Percentiles rank a stretch among this genome's conserved stretches.
phyloP scores from a whole-genome alignment of 2,797 vertebrate genomes.

The Poliocrania exsul region DNA sequence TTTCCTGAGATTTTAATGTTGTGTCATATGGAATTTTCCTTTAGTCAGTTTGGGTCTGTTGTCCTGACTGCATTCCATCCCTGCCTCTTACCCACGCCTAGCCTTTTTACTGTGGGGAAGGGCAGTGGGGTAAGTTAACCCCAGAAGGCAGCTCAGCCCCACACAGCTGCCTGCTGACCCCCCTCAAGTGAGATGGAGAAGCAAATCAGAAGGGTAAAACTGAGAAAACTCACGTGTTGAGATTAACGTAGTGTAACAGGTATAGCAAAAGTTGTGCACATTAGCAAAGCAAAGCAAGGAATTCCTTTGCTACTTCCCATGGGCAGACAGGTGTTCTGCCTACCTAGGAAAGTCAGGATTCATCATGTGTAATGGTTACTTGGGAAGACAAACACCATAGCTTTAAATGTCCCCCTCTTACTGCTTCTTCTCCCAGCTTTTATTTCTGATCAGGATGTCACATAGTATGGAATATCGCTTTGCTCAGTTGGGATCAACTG shows the following conservation, averaged over 20 bases:
- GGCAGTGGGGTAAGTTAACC: not conserved
- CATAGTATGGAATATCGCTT: fast-evolving
- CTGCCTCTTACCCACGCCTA: not conserved
- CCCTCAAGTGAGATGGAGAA: not conserved
- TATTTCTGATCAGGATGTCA: not conserved
- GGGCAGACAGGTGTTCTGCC: not conserved
- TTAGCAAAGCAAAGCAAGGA: not conserved
- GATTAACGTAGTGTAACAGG: not conserved
- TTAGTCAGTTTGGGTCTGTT: not conserved
- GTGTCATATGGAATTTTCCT: not conserved
- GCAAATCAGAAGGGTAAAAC: not conserved
- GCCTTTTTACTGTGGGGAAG: not conserved
- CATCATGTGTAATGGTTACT: not conserved
- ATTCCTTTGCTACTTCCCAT: fast-evolving
- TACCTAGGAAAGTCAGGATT: not conserved
- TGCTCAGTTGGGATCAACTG: fast-evolving
- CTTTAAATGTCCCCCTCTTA: fast-evolving
- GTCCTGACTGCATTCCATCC: not conserved
- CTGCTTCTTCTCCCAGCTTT: not conserved
- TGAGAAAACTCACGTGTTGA: not conserved
- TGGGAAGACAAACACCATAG: not conserved
- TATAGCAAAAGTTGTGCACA: not conserved
- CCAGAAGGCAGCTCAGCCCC: not conserved
- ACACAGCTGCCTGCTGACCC: not conserved
- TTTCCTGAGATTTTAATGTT: not conserved